Evolutionary conservation across 2,113 vertebrate genomes (phyloP).

Genomic region (Mohoua ochrocephala): DNA sequence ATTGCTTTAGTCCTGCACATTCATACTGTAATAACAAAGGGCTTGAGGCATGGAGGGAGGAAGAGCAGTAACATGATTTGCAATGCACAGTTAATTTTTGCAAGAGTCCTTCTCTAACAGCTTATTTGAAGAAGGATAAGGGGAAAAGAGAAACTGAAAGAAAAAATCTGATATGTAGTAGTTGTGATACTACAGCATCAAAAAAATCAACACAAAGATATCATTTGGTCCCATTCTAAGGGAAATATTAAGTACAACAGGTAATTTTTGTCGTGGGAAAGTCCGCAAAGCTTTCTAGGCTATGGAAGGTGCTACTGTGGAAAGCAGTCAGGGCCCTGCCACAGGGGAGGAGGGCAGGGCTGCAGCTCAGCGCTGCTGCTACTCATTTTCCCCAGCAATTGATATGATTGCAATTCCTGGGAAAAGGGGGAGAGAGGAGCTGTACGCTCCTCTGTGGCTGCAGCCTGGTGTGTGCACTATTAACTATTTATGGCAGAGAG

Average conservation of each 20-base stretch:
- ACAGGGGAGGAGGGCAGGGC: background rate
- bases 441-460: accelerated
- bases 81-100: background rate
- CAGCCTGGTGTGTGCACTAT: background rate
- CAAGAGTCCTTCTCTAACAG: background rate
- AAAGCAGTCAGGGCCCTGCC: background rate
- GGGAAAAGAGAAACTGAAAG: background rate
- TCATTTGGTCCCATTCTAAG: background rate
- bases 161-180: background rate
- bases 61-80: background rate
- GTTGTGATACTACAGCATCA: background rate
- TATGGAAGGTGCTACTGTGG: background rate
- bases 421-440: background rate
- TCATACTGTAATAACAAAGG: background rate
- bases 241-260: background rate
- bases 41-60: background rate
- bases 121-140: background rate
- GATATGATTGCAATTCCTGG: background rate
- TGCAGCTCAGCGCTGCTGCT: background rate
- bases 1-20: background rate
- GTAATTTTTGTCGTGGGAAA: background rate
- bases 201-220: background rate
- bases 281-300: background rate
- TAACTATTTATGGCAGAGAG: background rate
- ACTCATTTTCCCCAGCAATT: background rate